Evolutionary conservation across 1,140 invertebrate genomes (phyloP).

Genomic region (Eciton burchellii): DNA sequence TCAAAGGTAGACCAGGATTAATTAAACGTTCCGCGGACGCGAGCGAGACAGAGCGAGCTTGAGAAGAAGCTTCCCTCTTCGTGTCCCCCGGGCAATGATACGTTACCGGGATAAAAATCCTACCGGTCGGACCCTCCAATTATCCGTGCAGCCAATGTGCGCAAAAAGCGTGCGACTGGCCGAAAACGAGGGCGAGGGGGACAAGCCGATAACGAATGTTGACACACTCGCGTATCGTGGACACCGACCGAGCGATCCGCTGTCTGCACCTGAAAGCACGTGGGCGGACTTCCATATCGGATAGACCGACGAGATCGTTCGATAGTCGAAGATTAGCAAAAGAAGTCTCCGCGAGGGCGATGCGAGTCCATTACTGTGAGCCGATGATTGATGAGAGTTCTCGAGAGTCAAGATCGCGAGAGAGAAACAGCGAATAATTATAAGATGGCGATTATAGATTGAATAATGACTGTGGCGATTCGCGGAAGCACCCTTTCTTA

Average conservation of each 20-base stretch:
- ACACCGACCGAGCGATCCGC: conserved; percentile 7
- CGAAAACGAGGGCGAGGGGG: conserved; percentile 43
- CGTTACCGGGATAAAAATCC: conserved; percentile 50
- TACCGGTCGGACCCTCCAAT: conserved; percentile 37
- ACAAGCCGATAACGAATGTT: conserved; percentile 62
- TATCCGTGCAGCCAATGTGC: conserved; percentile 39
- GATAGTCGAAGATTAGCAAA: conserved; percentile 20
- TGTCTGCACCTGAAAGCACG: conserved; percentile 49
- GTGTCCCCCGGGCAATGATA: conserved; percentile 39
- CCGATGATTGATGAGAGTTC: conserved; percentile 37
- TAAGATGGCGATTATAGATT: not conserved
- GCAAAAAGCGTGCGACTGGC: conserved; percentile 55
- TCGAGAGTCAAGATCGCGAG: conserved; percentile 19
- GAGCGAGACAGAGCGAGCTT: conserved; percentile 10
- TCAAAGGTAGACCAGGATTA: conserved; percentile 62
- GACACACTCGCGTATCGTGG: conserved; percentile 50
- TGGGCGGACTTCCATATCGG: conserved; percentile 37
- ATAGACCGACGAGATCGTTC: conserved; percentile 35
- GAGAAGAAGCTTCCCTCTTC: not conserved
- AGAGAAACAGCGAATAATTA: conserved; percentile 34
- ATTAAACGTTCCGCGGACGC: conserved; percentile 53
- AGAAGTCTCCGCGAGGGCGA: not conserved
- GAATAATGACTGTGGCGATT: no score
- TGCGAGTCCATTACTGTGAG: conserved; percentile 23
- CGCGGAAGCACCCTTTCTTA: no score